These are phyloP conservation scores for Argyresthia goedartella DNA, from an alignment of 2,888 invertebrate genomes.

Conservation along the genomic window DNA sequence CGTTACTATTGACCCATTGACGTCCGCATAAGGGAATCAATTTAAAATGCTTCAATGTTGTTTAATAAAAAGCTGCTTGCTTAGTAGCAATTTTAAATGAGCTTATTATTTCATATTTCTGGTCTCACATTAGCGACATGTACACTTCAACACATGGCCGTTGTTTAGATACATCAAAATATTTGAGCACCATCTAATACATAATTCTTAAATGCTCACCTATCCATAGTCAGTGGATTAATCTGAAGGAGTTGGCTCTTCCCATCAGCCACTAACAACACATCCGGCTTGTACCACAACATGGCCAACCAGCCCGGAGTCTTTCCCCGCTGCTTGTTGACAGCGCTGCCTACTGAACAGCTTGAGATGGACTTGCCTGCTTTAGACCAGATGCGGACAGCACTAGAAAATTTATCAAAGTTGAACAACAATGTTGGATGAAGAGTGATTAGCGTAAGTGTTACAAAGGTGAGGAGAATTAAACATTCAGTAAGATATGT, in stretches of 20 bases:
- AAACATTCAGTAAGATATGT: no score
- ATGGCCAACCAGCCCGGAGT: constrained; percentile 50
- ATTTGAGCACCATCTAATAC: background rate
- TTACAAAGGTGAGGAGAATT: no score
- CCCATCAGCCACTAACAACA: constrained; percentile 67
- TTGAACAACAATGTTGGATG: background rate
- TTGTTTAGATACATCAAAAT: no score
- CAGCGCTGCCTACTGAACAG: constrained; percentile 20
- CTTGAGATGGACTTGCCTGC: constrained; percentile 62
- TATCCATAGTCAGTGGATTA: constrained; percentile 62
- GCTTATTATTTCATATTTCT: no score
- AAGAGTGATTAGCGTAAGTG: no score
- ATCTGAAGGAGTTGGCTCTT: constrained; percentile 74
- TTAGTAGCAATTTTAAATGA: no score
- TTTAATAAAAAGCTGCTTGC: no score
- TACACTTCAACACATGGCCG: no score
- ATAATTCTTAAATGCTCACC: constrained; percentile 24
- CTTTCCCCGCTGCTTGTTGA: constrained; percentile 14
- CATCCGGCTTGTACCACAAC: constrained; percentile 72
- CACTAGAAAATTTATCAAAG: constrained; percentile 43
- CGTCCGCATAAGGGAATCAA: no score
- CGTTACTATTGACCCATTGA: no score
- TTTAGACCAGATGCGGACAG: constrained; percentile 75
- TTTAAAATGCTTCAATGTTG: no score
- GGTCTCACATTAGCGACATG: no score